Percentiles rank a stretch among this genome's conserved stretches.
Evolutionary conservation across 2,888 invertebrate species (phyloP).

Genomic region (Drosophila cognata): DNA sequence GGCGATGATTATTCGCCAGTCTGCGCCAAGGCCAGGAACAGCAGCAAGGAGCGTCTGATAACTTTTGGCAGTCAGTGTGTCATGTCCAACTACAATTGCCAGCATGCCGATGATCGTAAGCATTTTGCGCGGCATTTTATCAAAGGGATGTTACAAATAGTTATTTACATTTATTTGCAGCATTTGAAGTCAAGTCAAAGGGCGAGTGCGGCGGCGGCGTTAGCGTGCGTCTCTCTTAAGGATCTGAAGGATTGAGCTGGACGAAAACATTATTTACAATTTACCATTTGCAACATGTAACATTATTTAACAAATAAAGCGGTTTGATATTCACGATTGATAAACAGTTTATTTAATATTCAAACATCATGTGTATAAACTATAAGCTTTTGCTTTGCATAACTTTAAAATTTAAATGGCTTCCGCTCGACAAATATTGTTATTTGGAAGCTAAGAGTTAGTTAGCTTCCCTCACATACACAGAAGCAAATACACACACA

Average conservation of each 20-base stretch:
- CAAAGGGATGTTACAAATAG: background rate
- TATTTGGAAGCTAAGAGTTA: slow-evolving; percentile 6
- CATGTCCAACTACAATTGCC: slow-evolving; percentile 83
- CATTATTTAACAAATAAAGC: slow-evolving; percentile 19
- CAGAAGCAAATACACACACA: slow-evolving; percentile 12
- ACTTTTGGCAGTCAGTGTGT: slow-evolving; percentile 84
- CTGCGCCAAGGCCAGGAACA: slow-evolving; percentile 80
- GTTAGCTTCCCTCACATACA: slow-evolving; percentile 11
- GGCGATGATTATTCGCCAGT: slow-evolving; percentile 78
- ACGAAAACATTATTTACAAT: background rate
- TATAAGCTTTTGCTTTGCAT: slow-evolving; percentile 41
- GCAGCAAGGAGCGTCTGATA: slow-evolving; percentile 80
- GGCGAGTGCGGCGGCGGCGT: slow-evolving; percentile 84
- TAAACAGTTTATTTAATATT: slow-evolving; percentile 59
- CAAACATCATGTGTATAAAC: slow-evolving; percentile 14
- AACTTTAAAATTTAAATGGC: slow-evolving; percentile 53
- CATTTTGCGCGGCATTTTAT: background rate
- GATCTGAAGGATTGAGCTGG: too few relatives aligned
- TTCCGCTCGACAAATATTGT: slow-evolving; percentile 9
- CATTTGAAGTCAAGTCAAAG: slow-evolving; percentile 74
- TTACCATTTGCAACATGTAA: background rate
- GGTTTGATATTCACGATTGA: slow-evolving; percentile 20
- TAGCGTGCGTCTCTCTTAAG: slow-evolving; percentile 83
- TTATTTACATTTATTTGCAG: slow-evolving; percentile 52
- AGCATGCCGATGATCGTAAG: slow-evolving; percentile 83